Evolutionary conservation across 2,888 invertebrate genomes (phyloP).

Genomic region (Melieria crassipennis): DNA sequence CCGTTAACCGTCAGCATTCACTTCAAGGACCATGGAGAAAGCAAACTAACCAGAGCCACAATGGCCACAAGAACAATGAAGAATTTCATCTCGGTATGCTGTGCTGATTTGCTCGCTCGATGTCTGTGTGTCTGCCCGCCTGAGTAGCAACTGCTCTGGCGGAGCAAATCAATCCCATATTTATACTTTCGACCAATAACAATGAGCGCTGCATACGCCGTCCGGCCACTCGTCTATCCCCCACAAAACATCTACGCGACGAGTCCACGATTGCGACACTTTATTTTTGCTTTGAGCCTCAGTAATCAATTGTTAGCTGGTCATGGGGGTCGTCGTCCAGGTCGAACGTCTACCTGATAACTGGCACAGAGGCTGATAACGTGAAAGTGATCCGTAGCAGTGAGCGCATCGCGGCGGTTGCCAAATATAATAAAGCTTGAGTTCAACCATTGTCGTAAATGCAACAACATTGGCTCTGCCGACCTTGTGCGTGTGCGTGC

Average conservation of each 20-base stretch:
- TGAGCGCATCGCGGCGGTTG: no score
- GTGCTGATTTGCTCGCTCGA: not conserved
- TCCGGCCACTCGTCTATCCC: no score
- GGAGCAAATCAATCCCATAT: not conserved
- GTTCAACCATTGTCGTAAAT: no score
- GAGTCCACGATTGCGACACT: no score
- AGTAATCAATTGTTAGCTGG: no score
- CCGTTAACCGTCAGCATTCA: not conserved
- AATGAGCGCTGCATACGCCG: no score
- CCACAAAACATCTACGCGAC: no score
- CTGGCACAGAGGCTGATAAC: not conserved
- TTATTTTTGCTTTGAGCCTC: no score
- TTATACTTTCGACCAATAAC: constrained; percentile 19
- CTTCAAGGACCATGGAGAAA: not conserved
- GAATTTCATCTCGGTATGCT: constrained; percentile 40
- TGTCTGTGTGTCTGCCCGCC: not conserved
- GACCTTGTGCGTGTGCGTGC: no score
- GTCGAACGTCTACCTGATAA: constrained; percentile 24
- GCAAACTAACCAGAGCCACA: constrained; percentile 42
- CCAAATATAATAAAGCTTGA: no score
- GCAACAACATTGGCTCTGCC: no score
- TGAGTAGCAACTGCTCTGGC: constrained; percentile 18
- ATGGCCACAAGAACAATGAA: constrained; percentile 41
- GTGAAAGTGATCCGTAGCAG: no score
- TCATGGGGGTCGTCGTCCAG: not conserved